Conservation (phyloP, 2,797 vertebrate species). For the Xerus rutilus region DNA sequence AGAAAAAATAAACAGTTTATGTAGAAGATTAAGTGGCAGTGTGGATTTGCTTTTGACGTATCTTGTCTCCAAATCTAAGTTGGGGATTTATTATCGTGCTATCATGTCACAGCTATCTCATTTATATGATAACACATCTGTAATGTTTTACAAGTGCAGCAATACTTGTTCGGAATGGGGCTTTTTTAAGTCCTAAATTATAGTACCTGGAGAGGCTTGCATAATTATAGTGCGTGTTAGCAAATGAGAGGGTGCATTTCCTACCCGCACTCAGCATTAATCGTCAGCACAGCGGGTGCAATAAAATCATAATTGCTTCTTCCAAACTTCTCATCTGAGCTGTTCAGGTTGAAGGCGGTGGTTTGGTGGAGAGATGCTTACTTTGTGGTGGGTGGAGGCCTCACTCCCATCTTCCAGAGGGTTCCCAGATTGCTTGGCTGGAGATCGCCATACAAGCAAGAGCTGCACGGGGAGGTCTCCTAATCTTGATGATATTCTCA, state of each 20-base stretch:
- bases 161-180: conserved; percentile 90
- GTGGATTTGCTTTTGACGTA: conserved; percentile 91
- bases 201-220: conserved; percentile 92
- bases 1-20: conserved; percentile 93
- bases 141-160: conserved; percentile 91
- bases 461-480: neutral
- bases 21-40: conserved; percentile 91
- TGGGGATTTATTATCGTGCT: conserved; percentile 90
- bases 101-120: conserved; percentile 91
- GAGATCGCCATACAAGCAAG: neutral
- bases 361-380: conserved; percentile 81
- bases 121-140: conserved; percentile 93
- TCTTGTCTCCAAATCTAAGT: conserved; percentile 92
- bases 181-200: conserved; percentile 92
- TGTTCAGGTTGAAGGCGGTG: conserved; percentile 86
- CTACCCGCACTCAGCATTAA: conserved; percentile 90
- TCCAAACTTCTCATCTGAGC: conserved; percentile 91
- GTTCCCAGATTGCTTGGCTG: neutral
- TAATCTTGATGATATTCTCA: neutral
- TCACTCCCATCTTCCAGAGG: neutral
- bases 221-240: conserved; percentile 91
- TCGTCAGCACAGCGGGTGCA: conserved; percentile 90
- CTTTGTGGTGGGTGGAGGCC: conserved; percentile 65
- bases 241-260: conserved; percentile 92
- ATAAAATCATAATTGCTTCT: conserved; percentile 93